These are phyloP conservation scores for Tautogolabrus adspersus DNA, from an alignment of 2,113 vertebrate genomes.

Conservation along the genomic window DNA sequence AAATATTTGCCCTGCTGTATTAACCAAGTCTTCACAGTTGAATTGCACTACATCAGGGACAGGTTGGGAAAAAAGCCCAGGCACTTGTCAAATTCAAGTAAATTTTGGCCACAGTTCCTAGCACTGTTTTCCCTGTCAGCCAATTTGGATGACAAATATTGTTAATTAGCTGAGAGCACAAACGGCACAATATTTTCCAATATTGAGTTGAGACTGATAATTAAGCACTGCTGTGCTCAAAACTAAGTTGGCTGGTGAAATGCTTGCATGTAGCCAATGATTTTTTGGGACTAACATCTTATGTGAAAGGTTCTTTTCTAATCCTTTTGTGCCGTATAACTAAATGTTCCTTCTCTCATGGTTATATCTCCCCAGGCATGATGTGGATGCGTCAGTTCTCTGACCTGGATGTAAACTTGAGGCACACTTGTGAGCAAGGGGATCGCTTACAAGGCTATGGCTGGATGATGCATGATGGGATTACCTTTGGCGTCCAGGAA, in stretches of 20 bases:
- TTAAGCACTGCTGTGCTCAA: slow-evolving; percentile 9
- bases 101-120: slow-evolving; percentile 15
- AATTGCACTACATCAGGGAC: slow-evolving; percentile 20
- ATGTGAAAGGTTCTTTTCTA: slow-evolving; percentile 3
- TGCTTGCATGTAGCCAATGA: neutral
- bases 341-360: neutral
- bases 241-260: slow-evolving; percentile 1
- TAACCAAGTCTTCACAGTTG: slow-evolving; percentile 8
- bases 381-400: slow-evolving; percentile 94
- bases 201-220: slow-evolving; percentile 13
- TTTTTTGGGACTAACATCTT: neutral
- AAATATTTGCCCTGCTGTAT: neutral
- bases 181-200: slow-evolving; percentile 11
- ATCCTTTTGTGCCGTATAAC: neutral
- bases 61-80: slow-evolving; percentile 31
- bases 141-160: slow-evolving; percentile 31
- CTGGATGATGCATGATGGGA: slow-evolving; percentile 93
- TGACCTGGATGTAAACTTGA: slow-evolving; percentile 82
- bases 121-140: slow-evolving; percentile 18
- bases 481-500: slow-evolving; percentile 91
- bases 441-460: slow-evolving; percentile 89
- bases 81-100: slow-evolving; percentile 24
- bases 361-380: slow-evolving; percentile 81
- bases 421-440: slow-evolving; percentile 93
- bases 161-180: slow-evolving; percentile 24